These are phyloP conservation scores for Copidosoma aretas DNA, from an alignment of 2,888 invertebrate species.

Conservation along the genomic window DNA sequence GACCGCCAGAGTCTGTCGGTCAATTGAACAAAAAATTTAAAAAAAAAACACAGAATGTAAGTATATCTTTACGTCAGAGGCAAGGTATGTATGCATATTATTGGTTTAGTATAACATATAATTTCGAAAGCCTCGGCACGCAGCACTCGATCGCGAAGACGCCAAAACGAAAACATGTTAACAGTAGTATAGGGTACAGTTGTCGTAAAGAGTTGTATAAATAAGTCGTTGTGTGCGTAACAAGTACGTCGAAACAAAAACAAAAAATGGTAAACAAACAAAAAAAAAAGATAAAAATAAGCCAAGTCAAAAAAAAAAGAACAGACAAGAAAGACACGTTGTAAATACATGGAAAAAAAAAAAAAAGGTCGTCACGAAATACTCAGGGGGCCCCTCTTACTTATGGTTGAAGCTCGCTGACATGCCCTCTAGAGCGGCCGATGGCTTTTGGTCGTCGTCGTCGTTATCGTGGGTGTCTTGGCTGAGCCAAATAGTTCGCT, in stretches of 20 bases:
- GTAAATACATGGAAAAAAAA: background rate
- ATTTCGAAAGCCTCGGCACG: too few species aligned
- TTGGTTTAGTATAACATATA: too few species aligned
- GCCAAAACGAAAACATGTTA: too few species aligned
- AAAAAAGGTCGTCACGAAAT: background rate
- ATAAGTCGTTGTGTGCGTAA: too few species aligned
- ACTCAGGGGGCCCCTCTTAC: slow-evolving; percentile 43
- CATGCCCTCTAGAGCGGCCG: slow-evolving; percentile 54
- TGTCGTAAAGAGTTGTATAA: too few species aligned
- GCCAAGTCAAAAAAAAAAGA: background rate
- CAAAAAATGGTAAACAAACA: background rate
- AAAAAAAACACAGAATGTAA: background rate
- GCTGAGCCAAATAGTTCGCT: slow-evolving; percentile 4
- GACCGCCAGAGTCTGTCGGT: slow-evolving; percentile 58
- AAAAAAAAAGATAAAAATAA: background rate
- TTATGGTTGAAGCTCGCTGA: slow-evolving; percentile 60
- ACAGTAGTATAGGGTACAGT: too few species aligned
- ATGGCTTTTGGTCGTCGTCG: too few species aligned
- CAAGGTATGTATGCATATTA: too few species aligned
- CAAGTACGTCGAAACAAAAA: background rate
- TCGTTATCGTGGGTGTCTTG: slow-evolving; percentile 2
- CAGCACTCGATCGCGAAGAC: too few species aligned
- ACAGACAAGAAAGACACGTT: background rate
- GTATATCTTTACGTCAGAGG: background rate
- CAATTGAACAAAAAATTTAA: background rate